Evolutionary conservation across 2,888 invertebrate species (phyloP), one percentile per base, ranked within the genome.

Genomic region (Reticulitermes lucifugus): DNA sequence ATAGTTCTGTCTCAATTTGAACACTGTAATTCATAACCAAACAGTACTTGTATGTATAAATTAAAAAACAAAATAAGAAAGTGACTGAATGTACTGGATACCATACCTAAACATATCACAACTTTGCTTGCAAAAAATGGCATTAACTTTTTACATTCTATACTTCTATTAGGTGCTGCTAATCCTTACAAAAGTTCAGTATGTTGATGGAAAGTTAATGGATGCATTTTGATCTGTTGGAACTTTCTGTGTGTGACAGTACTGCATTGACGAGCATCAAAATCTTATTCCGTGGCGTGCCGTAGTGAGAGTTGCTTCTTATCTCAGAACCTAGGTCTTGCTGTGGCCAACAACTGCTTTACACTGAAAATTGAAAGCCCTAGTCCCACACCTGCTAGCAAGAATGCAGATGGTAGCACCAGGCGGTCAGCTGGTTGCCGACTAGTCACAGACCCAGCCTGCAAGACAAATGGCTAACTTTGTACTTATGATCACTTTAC

Each of bases 281-380:
- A 65, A 65, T 65, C n/a, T 46, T 77, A 46, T 77, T 46, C 22
- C 41, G 70, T 70, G 12, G 35, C 21, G 41, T 41, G 41, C 73
- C 2, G 77, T 77, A 22, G 22, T 46, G n/a, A 46, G 77, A n/a
- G 65, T 25, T 65, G 65, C 25, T 51, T 46, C 12, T 79, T 25
- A 10, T 46, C 46, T 81, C 22, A 81, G 35, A 81, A 70, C 35
- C 79, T 55, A 22, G 79, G 35, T 59, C 77, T 80, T 65, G 84
- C 75, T 25, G 86, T 46, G 22, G 85, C n/a, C 88, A 93, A 90
- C 92, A 94, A 92, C 88, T 94, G 94, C 88, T 93, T 93, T 83
- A 94, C 92, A 90, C 94, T 94, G 90, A 93, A 94, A 75, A 93
- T 93, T 86, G 94, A 94, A 1, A 94, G 90, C 35, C 93, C 93